Evolutionary conservation across 2,113 vertebrate species (phyloP).

Genomic region (Redunca redunca): DNA sequence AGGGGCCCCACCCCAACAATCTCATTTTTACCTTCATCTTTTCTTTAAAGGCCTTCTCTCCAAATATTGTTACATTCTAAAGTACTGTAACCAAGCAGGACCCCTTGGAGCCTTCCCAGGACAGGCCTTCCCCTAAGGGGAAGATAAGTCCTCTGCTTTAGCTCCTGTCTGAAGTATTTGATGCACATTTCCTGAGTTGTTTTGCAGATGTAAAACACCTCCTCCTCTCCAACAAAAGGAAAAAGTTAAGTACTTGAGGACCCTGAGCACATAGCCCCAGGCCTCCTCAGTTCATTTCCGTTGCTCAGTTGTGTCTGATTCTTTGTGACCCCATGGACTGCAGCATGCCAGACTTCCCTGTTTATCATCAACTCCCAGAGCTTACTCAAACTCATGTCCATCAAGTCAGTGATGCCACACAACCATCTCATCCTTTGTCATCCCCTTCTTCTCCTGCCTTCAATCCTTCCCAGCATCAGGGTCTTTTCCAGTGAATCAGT

Average conservation of each 20-base stretch:
- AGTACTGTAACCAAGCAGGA: neutral
- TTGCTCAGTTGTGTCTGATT: neutral
- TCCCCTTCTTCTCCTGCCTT: neutral
- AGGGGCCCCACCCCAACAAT: rapidly evolving
- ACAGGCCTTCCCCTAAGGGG: neutral
- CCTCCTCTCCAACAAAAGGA: neutral
- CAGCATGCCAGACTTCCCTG: neutral
- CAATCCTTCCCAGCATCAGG: neutral
- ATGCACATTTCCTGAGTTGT: neutral
- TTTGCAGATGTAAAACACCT: neutral
- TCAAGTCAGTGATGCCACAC: neutral
- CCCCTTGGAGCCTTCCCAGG: neutral
- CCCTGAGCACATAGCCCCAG: neutral
- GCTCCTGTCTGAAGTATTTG: neutral
- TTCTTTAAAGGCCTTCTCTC: neutral
- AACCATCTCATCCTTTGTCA: neutral
- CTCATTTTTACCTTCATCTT: neutral
- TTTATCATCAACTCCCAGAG: neutral
- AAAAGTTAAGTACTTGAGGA: neutral
- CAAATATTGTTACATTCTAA: neutral
- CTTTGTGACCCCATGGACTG: neutral
- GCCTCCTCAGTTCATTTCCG: neutral
- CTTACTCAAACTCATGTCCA: neutral
- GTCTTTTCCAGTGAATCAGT: neutral
- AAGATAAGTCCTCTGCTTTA: neutral